These are phyloP conservation scores for Hypanus sabinus DNA, from an alignment of 2,113 vertebrate genomes.

Conservation along the genomic window DNA sequence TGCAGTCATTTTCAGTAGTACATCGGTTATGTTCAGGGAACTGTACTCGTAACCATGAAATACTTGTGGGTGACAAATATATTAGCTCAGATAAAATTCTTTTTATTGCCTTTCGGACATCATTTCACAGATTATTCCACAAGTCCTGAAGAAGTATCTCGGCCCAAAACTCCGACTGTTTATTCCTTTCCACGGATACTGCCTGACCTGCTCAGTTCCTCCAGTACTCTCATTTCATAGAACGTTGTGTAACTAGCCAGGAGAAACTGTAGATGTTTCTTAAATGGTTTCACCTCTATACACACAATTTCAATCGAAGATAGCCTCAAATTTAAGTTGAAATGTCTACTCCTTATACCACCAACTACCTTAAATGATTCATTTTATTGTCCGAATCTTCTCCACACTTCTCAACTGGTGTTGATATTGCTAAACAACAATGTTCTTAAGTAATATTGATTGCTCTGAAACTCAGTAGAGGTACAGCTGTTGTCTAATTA, in stretches of 20 bases:
- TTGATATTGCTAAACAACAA: slow-evolving; percentile 5
- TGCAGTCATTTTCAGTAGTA: background rate
- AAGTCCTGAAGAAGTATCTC: too few species aligned
- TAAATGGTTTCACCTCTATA: background rate
- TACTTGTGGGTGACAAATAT: background rate
- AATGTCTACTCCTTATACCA: background rate
- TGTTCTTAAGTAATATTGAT: slow-evolving; percentile 2
- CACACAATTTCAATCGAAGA: background rate
- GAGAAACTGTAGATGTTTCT: background rate
- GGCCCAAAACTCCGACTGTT: too few species aligned
- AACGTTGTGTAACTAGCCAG: background rate
- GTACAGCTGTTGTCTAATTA: slow-evolving; percentile 48
- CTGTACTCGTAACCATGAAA: background rate
- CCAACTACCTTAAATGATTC: background rate
- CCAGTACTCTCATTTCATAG: too few species aligned
- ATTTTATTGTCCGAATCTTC: slow-evolving; percentile 14
- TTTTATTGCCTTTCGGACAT: background rate
- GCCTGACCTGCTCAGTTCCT: too few species aligned
- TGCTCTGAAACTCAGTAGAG: slow-evolving; percentile 11
- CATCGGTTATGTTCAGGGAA: background rate
- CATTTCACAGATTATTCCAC: background rate
- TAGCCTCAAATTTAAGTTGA: background rate
- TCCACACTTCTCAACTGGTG: background rate
- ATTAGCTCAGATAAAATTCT: background rate
- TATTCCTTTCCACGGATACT: too few species aligned